A percentile compares a stretch with the other conserved stretches of the same genome.
Conservation (phyloP, 2,113 vertebrate genomes). For the Oncorhynchus nerka region DNA sequence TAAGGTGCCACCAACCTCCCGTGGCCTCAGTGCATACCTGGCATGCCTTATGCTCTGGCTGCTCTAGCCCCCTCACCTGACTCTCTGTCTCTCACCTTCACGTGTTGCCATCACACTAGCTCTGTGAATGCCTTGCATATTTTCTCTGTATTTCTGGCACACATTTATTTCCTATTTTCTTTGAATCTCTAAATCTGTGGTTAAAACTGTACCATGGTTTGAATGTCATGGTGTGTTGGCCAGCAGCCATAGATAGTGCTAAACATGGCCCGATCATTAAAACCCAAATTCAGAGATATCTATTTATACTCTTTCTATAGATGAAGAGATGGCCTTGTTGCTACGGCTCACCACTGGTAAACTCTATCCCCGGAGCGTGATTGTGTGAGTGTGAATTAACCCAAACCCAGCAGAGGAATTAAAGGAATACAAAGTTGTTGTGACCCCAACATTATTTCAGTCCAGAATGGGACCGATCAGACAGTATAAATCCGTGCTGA, state of each 20-base stretch:
- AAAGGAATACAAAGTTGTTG: constrained; percentile 39
- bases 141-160: not conserved
- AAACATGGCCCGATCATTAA: constrained; percentile 14
- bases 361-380: not conserved
- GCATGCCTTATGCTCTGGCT: not conserved
- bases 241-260: constrained; percentile 10
- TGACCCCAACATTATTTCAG: constrained; percentile 30
- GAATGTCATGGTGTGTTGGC: constrained; percentile 10
- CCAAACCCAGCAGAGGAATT: constrained; percentile 4
- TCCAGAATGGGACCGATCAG: constrained; percentile 50
- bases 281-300: not conserved
- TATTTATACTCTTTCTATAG: constrained; percentile 7
- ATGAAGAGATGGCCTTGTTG: not conserved
- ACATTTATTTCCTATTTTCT: not conserved
- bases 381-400: constrained; percentile 5
- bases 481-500: constrained; percentile 68
- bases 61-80: not conserved
- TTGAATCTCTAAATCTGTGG: not conserved
- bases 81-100: not conserved
- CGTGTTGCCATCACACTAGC: not conserved
- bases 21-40: not conserved
- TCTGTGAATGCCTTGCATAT: not conserved
- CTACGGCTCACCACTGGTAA: constrained; percentile 1
- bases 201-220: not conserved
- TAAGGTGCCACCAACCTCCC: too few species aligned